Evolutionary conservation across 2,113 vertebrate species (phyloP).

Genomic region (Sula dactylatra): DNA sequence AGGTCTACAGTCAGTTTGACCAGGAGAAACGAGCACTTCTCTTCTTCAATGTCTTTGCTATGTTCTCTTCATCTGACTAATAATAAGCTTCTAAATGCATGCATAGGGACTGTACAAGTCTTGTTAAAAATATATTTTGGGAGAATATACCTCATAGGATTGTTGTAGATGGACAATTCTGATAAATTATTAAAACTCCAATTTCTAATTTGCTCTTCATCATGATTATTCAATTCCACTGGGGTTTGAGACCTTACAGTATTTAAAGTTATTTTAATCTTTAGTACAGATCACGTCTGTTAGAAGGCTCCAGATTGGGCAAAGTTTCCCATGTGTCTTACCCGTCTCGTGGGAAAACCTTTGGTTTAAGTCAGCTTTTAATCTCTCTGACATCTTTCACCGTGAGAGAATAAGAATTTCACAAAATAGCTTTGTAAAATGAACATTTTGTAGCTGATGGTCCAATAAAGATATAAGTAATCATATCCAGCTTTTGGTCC

Average conservation of each 20-base stretch:
- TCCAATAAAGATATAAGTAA: neutral
- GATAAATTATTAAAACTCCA: neutral
- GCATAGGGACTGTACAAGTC: neutral
- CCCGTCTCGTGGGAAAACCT: neutral
- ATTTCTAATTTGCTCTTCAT: neutral
- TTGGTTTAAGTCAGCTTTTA: neutral
- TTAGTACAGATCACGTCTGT: neutral
- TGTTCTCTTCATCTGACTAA: neutral
- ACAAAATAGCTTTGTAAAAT: neutral
- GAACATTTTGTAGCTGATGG: neutral
- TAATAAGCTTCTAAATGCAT: neutral
- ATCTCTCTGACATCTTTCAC: neutral
- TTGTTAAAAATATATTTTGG: neutral
- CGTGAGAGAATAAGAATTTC: neutral
- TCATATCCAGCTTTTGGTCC: neutral
- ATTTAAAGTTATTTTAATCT: neutral
- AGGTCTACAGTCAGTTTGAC: neutral
- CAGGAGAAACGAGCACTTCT: neutral
- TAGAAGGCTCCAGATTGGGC: neutral
- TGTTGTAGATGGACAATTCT: neutral
- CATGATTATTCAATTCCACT: fast-evolving
- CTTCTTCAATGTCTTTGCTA: neutral
- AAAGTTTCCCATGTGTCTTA: neutral
- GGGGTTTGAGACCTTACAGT: neutral
- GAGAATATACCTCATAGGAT: neutral